Base-by-base conservation (phyloP, 2,113 vertebrate species). In the Quiscalus mexicanus region DNA sequence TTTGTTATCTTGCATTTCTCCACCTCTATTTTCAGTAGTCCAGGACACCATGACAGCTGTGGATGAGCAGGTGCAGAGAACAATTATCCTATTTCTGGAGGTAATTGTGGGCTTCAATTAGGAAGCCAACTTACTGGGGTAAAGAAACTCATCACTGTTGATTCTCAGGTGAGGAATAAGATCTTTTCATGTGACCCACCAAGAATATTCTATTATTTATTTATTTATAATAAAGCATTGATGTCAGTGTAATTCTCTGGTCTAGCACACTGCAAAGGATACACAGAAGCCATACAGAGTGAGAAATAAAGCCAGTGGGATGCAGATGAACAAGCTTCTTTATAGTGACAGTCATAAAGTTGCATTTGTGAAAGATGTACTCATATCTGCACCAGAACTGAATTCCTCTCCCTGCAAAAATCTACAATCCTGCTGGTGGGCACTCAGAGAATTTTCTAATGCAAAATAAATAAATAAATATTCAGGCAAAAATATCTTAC, bases 401-500 rank as follows among this genome's bases (percentile, higher is more conserved):
- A 88, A 83, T 58, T 83, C 37, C 23, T 86, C 39, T 71, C 55
- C 45, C 35, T 76, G 70, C 18, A 86, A 90, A 92, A 87, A 47
- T 52, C 31, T 49, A 18, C 63, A 92, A 27, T 86, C 52, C 45
- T 86, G 25, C 56, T 88, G 80, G 64, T 0, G 0, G 37, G 12
- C 1, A 3, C 58, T 74, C 47, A 67, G 79, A 92, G 71, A 93
- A 56, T 81, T 77, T 80, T 90, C 19, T 59, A 90, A 86, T 64
- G 71, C 59, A 74, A 93, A 94, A 92, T 93, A 94, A 97, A 96
- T 95, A 96, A 96, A 95, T 89, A 96, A 96, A 97, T 91, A 90
- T 55, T 67, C 44, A 77, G 75, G 88, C n/a, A 88, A 95, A 95
- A 95, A 84, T 80, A 85, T 25, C 42, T 73, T 80, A 37, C 35